Conservation (phyloP, 2,888 invertebrate genomes). For the Notodonta dromedarius region DNA sequence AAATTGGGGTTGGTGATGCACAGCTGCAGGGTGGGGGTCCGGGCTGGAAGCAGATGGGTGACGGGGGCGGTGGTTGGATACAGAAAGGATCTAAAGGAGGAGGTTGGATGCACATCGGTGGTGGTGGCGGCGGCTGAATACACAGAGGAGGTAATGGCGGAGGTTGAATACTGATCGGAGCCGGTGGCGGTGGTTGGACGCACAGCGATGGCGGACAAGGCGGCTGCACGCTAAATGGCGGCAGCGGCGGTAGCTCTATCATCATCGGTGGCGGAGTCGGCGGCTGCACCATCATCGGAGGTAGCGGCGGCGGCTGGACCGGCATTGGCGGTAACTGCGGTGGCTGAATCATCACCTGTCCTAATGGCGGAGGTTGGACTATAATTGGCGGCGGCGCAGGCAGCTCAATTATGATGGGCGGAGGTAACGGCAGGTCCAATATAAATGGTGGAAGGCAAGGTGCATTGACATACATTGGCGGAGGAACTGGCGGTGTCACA, state of each 20-base stretch:
- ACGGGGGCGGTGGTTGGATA: constrained; percentile 58
- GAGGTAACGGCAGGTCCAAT: constrained; percentile 60
- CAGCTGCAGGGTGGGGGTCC: constrained; percentile 37
- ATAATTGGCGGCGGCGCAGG: constrained; percentile 70
- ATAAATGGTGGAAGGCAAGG: constrained; percentile 58
- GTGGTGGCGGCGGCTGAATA: constrained; percentile 64
- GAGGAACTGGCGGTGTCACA: constrained; percentile 60
- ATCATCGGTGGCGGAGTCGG: constrained; percentile 62
- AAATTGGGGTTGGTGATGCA: constrained; percentile 19
- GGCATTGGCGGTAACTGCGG: constrained; percentile 70
- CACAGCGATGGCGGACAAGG: constrained; percentile 66
- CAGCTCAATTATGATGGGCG: constrained; percentile 66
- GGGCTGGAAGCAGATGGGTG: constrained; percentile 53
- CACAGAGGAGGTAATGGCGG: constrained; percentile 66
- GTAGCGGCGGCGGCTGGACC: constrained; percentile 66
- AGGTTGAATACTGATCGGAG: constrained; percentile 66
- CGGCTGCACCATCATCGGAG: constrained; percentile 72
- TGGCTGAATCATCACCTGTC: constrained; percentile 67
- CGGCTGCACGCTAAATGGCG: constrained; percentile 67
- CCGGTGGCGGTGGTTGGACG: constrained; percentile 66
- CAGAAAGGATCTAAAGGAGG: constrained; percentile 67
- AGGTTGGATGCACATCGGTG: constrained; percentile 62
- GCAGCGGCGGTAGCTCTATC: constrained; percentile 64
- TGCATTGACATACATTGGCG: constrained; percentile 62
- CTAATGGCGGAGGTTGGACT: constrained; percentile 69